Evolutionary conservation across 1,140 invertebrate genomes (phyloP), one percentile per base, ranked within the genome.

Genomic region (Chironomus tepperi): DNA sequence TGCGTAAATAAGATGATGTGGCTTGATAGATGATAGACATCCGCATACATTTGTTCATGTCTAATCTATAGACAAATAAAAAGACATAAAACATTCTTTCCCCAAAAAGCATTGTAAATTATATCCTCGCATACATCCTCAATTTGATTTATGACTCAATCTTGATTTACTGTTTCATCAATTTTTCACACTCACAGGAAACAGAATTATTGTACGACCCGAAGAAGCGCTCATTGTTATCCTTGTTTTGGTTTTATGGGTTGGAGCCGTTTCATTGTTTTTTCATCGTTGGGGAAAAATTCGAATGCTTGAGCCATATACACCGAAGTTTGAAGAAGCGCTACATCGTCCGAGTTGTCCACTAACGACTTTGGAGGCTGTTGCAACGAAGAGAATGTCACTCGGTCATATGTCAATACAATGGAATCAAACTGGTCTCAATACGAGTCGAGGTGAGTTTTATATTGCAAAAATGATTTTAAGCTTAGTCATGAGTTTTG

Each of bases 281-380:
- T 91, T 93, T 84, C 93, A 93, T 83, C 88, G 92, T 73, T 94
- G 92, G 92, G 91, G 91, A 75, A 93, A 94, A 84, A 94, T 94
- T 76, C 86, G 91, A 78, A 92, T 93, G 91, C 81, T 93, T 81
- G 90, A 92, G 79, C 92, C 91, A 5, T 93, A 92, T 82, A 92
- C 92, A 78, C 92, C 90, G 0, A 91, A 92, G 78, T 92, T 91
- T 80, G 89, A 90, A 76, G 89, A 90, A 76, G 87, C 89, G 76
- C 16, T n/a, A 19, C 87, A 91, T 80, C 84, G 90, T 75, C 85
- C 87, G 76, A 91, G 89, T 78, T 92, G 90, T 79, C 87, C 88
- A 0, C 84, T 91, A 73, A 85, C 88, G 74, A 88, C 91, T 75
- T 76, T 81, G 75, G 83, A 15, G 80, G 75, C 75, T 79, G 8